phyloP scores from a whole-genome alignment of 1,140 invertebrate species.

The Apis cerana region DNA sequence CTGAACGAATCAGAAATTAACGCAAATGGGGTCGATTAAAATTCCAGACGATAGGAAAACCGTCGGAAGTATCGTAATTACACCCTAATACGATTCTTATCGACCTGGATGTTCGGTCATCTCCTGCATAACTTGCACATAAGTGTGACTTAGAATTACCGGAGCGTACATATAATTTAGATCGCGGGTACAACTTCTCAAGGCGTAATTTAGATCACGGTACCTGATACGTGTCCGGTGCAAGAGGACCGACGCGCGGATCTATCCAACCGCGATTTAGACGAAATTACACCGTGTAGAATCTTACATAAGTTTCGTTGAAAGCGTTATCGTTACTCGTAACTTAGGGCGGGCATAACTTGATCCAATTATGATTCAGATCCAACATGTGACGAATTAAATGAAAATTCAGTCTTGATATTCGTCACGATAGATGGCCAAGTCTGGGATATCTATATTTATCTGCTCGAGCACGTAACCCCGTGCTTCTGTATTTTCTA shows the following conservation, averaged over 20 bases:
- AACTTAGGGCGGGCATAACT: conserved; percentile 32
- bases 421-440: not conserved
- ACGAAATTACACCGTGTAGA: conserved; percentile 32
- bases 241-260: not conserved
- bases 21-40: not conserved
- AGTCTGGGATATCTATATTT: not conserved
- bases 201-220: conserved; percentile 33
- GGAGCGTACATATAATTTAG: conserved; percentile 5
- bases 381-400: not conserved
- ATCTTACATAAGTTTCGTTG: not conserved
- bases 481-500: no score
- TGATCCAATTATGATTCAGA: conserved; percentile 36
- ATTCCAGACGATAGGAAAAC: not conserved
- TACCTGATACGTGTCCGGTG: not conserved
- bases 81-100: not conserved
- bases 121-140: not conserved
- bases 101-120: not conserved
- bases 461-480: no score
- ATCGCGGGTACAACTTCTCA: conserved; percentile 5
- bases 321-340: not conserved
- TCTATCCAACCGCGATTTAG: conserved; percentile 32
- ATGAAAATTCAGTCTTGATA: not conserved
- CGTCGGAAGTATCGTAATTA: not conserved
- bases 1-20: not conserved
- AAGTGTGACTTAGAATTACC: conserved; percentile 7